These are phyloP conservation scores for Drosophila rhopaloa DNA, from an alignment of 1,140 invertebrate species.

Conservation along the genomic window DNA sequence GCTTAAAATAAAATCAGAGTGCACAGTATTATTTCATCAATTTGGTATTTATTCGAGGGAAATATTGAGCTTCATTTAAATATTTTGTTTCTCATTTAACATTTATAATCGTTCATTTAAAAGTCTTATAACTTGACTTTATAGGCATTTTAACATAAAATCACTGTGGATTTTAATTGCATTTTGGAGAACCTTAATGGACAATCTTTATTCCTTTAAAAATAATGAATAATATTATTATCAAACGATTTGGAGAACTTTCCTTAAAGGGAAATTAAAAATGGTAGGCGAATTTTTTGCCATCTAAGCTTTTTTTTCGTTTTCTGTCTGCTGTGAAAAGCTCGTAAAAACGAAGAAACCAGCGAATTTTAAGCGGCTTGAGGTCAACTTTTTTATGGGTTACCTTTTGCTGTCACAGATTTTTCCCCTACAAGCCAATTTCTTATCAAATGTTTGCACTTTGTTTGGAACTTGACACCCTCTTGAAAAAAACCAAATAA, in stretches of 20 bases:
- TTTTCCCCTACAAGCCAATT: slow-evolving; percentile 18
- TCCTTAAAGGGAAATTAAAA: too few species aligned
- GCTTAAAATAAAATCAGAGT: slow-evolving; percentile 17
- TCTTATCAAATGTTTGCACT: slow-evolving; percentile 34
- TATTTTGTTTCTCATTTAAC: too few species aligned
- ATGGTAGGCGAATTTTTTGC: too few species aligned
- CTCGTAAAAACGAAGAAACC: slow-evolving; percentile 14
- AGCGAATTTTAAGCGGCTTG: slow-evolving; percentile 29
- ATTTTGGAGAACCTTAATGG: too few species aligned
- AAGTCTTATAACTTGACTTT: too few species aligned
- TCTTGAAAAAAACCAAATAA: neutral
- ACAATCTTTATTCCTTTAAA: too few species aligned
- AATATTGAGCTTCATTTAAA: neutral
- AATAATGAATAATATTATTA: too few species aligned
- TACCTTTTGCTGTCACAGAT: slow-evolving; percentile 13
- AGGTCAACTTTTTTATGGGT: slow-evolving; percentile 17
- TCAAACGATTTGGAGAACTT: too few species aligned
- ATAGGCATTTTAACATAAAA: too few species aligned
- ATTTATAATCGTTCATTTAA: too few species aligned
- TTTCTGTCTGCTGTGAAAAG: neutral
- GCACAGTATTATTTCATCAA: neutral
- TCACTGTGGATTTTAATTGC: too few species aligned
- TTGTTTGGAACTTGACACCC: neutral
- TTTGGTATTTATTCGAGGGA: neutral
- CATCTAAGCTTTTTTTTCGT: neutral